These are phyloP conservation scores for Athene cunicularia DNA, from an alignment of 2,113 vertebrate species.

Conservation along the genomic window DNA sequence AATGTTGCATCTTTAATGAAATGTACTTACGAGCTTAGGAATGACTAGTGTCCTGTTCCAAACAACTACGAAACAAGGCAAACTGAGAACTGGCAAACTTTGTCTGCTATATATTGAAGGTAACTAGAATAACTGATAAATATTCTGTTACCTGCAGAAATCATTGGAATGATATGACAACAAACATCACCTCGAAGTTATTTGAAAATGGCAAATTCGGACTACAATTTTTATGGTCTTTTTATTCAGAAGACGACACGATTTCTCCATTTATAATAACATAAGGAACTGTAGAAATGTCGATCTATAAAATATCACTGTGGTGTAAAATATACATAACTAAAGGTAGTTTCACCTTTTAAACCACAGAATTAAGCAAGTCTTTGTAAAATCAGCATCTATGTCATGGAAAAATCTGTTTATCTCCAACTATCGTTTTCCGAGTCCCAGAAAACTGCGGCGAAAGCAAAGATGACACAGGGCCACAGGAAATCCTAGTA, in stretches of 20 bases:
- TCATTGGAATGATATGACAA: fast-evolving
- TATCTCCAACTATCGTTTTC: neutral
- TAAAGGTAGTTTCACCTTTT: neutral
- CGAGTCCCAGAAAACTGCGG: neutral
- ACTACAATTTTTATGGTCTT: neutral
- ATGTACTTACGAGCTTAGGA: fast-evolving
- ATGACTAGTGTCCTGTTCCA: neutral
- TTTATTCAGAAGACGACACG: neutral
- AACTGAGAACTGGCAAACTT: neutral
- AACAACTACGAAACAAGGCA: neutral
- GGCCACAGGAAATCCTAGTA: fast-evolving
- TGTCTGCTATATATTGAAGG: neutral
- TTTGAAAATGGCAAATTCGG: neutral
- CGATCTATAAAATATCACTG: neutral
- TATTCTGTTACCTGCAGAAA: neutral
- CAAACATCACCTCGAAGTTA: neutral
- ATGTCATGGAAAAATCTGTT: fast-evolving
- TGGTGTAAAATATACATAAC: neutral
- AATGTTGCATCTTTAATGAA: neutral
- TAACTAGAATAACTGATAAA: neutral
- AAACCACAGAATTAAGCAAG: neutral
- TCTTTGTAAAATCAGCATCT: neutral
- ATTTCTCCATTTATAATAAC: neutral
- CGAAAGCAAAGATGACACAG: neutral
- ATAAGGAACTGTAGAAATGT: neutral